These are phyloP conservation scores for Eupithecia subumbrata DNA, from an alignment of 2,888 invertebrate genomes.

Conservation along the genomic window DNA sequence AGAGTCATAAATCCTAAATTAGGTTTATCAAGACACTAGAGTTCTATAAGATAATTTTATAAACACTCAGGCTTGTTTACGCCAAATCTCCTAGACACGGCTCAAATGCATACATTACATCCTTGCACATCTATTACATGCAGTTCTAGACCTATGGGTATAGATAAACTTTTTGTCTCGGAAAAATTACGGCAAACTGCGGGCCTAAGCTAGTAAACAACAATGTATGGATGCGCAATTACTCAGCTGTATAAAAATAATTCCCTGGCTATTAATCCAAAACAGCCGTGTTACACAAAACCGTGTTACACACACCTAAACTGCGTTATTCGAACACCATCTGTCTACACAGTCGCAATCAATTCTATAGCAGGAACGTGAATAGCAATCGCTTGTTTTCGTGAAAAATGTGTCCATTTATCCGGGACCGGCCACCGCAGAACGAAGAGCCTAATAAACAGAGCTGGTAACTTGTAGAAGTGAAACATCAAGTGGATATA, in stretches of 20 bases:
- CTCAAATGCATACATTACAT: too few species aligned
- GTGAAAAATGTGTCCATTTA: slow-evolving; percentile 65
- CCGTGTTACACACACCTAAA: slow-evolving; percentile 31
- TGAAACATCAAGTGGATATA: neutral
- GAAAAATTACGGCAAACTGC: too few species aligned
- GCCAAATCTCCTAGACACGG: too few species aligned
- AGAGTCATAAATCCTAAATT: too few species aligned
- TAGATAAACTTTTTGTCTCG: too few species aligned
- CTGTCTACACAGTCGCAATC: slow-evolving; percentile 54
- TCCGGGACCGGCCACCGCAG: slow-evolving; percentile 37
- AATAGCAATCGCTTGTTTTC: slow-evolving; percentile 63
- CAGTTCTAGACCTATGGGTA: too few species aligned
- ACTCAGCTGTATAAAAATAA: neutral
- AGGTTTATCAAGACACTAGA: too few species aligned
- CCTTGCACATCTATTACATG: too few species aligned
- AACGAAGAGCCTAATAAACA: neutral
- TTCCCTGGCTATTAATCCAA: slow-evolving; percentile 25
- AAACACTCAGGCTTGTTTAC: too few species aligned
- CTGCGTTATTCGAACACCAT: slow-evolving; percentile 45
- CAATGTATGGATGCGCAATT: neutral
- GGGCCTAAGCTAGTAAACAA: neutral
- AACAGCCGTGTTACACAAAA: slow-evolving; percentile 16
- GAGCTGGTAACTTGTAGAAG: neutral
- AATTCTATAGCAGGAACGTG: slow-evolving; percentile 54
- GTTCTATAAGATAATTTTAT: too few species aligned